These are phyloP conservation scores for Phymastichus coffea DNA, from an alignment of 1,140 invertebrate species.

Conservation along the genomic window DNA sequence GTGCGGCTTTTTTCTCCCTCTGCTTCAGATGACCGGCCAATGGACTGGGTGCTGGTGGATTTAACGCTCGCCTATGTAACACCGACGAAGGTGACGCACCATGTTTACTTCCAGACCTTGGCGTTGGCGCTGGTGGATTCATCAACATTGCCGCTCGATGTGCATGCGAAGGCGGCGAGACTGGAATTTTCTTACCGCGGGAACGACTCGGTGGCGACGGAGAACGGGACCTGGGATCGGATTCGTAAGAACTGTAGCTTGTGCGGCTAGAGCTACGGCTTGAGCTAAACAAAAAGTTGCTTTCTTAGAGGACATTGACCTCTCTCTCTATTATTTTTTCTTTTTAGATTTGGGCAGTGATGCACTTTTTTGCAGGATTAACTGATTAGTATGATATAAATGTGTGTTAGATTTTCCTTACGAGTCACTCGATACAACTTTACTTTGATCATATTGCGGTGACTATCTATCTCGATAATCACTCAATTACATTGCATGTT, in stretches of 20 bases:
- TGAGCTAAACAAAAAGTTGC: conserved; percentile 50
- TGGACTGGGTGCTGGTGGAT: conserved; percentile 52
- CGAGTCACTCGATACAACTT: no score
- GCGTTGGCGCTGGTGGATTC: conserved; percentile 68
- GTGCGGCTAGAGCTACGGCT: conserved; percentile 58
- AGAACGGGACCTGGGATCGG: conserved; percentile 61
- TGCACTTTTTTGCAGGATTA: no score
- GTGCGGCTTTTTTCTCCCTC: conserved; percentile 51
- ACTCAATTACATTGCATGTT: no score
- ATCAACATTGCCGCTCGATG: conserved; percentile 60
- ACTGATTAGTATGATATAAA: no score
- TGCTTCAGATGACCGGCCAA: conserved; percentile 44
- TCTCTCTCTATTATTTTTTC: conserved; percentile 1
- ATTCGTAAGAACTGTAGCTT: conserved; percentile 59
- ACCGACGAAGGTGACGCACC: conserved; percentile 47
- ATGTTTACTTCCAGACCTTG: conserved; percentile 45
- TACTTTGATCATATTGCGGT: no score
- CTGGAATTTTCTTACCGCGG: conserved; percentile 48
- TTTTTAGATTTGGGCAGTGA: not conserved
- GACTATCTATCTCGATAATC: no score
- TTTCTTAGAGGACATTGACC: conserved; percentile 1
- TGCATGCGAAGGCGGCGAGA: conserved; percentile 41
- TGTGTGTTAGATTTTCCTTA: no score
- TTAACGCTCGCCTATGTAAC: conserved; percentile 52
- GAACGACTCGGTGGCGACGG: conserved; percentile 57